Conservation (phyloP, 2,113 vertebrate species). For the Lamprologus tigripictilis region DNA sequence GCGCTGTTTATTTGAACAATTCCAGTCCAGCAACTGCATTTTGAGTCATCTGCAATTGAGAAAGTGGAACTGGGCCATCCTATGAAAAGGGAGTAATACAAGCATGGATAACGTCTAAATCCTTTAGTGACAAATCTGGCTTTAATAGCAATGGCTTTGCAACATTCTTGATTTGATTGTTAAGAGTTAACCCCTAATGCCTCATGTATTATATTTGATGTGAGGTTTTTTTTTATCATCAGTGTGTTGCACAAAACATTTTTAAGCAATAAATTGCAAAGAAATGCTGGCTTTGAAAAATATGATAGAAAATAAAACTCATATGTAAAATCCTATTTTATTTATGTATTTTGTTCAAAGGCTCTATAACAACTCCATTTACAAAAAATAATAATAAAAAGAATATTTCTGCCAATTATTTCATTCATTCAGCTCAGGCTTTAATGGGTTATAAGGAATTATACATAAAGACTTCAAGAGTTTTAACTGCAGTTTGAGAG, state of each 20-base stretch:
- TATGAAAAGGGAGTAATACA: neutral
- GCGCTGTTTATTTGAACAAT: rapidly evolving
- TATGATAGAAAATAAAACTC: neutral
- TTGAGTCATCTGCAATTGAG: neutral
- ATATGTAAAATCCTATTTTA: neutral
- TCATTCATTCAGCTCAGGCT: too few species aligned
- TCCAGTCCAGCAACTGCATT: neutral
- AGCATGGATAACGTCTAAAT: neutral
- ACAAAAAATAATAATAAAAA: too few species aligned
- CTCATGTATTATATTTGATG: neutral
- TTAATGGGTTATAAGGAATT: too few species aligned
- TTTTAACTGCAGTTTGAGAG: neutral
- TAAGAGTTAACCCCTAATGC: neutral
- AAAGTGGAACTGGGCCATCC: neutral
- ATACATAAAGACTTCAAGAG: too few species aligned
- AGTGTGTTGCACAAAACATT: neutral
- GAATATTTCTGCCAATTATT: too few species aligned
- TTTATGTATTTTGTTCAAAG: neutral
- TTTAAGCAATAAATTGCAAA: neutral
- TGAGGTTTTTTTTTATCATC: rapidly evolving
- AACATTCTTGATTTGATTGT: neutral
- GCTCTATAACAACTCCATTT: neutral
- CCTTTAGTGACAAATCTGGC: neutral
- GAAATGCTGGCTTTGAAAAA: neutral
- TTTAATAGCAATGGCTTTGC: neutral